Conservation (phyloP, 2,797 vertebrate species). For the Acanthis flammea region DNA sequence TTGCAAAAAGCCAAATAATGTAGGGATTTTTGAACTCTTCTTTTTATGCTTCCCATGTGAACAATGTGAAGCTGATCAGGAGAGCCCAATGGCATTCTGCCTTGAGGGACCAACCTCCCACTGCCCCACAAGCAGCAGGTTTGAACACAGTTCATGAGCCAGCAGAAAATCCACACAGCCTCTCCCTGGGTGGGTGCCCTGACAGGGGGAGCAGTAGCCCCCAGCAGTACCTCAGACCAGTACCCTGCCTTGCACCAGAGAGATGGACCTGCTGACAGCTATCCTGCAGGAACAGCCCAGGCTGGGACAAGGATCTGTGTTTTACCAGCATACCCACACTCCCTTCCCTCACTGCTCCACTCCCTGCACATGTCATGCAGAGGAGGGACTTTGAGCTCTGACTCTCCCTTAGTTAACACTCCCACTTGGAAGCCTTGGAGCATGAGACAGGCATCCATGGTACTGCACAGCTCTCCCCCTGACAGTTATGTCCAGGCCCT, state of each 20-base stretch:
- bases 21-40: not conserved
- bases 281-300: not conserved
- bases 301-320: not conserved
- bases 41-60: not conserved
- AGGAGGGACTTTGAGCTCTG: not conserved
- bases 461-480: not conserved
- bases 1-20: not conserved
- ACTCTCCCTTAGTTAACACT: not conserved
- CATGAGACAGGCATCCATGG: not conserved
- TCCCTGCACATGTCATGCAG: not conserved
- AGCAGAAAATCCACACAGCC: fast-evolving
- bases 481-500: fast-evolving
- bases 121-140: too few species aligned
- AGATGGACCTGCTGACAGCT: not conserved
- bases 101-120: not conserved
- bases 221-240: not conserved
- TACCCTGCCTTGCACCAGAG: not conserved
- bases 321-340: fast-evolving
- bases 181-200: fast-evolving
- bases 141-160: not conserved
- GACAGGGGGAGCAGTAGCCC: not conserved
- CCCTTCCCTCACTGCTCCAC: not conserved
- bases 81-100: not conserved
- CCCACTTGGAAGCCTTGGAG: not conserved
- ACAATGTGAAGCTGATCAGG: not conserved